Base-by-base conservation (phyloP, 2,888 invertebrate species). In the Hirtodrosophila duncani region DNA sequence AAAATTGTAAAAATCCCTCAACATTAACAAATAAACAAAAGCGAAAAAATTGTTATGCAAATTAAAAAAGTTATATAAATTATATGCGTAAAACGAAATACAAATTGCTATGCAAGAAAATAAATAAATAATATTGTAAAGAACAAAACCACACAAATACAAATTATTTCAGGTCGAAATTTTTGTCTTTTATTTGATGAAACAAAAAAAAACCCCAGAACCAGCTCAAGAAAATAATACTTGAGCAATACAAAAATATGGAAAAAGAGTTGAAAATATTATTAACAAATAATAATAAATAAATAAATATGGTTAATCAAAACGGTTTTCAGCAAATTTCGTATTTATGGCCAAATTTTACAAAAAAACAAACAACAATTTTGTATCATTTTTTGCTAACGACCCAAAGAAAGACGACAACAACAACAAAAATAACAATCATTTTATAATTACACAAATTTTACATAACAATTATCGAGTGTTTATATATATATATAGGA, bases 291-390 rank as follows among this genome's bases (percentile, higher is more conserved):
- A 50, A 9, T 37, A 26, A 45, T 38, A 36, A 33, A 13, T 37
- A 49, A 34, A 36, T n/a, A 38, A 36, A 50, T 64, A 58, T 39
- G 69, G 59, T 74, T 74, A 74, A 78, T 81, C 75, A 61, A 67
- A 74, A 78, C 52, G 75, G 75, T 75, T 75, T 75, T 75, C 75
- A 75, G 45, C 65, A 74, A 68, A 62, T 72, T 69, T 80, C 49
- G 65, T 65, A 78, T 67, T 78, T 67, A 78, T 48, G 79, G 75
- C 75, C 75, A 75, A 75, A 81, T 78, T 75, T 81, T 75, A 81
- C 75, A 81, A 56, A 18, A 11, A 29, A 45, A 10, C n/a, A 43
- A 31, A 37, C 34, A 39, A 20, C 24, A 39, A 31, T 74, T 69
- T 81, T 70, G 58, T 81, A 75, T 63, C 16, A 69, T 64, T 75